A percentile compares a stretch with the other conserved stretches of the same genome.
Conservation (phyloP, 2,113 vertebrate genomes). For the Clupea harengus region DNA sequence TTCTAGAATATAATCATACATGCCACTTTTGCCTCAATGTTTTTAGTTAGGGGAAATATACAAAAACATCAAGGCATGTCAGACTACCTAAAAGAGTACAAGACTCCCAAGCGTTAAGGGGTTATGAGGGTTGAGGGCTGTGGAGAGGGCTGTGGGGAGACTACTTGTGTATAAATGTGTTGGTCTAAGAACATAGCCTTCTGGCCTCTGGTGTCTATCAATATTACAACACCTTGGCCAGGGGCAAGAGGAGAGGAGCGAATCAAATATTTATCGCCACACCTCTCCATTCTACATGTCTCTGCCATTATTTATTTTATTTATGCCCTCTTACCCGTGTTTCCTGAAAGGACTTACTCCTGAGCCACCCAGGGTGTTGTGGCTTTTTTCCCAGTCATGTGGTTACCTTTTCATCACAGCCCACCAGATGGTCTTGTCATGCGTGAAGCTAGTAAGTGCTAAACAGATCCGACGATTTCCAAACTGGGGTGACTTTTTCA, state of each 20-base stretch:
- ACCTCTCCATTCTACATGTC: slow-evolving; percentile 36
- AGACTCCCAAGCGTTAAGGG: too few species aligned
- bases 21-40: too few species aligned
- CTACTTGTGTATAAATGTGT: slow-evolving; percentile 22
- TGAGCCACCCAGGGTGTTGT: not conserved
- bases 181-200: slow-evolving; percentile 36
- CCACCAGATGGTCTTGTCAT: not conserved
- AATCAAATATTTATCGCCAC: slow-evolving; percentile 65
- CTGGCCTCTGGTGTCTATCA: slow-evolving; percentile 57
- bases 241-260: slow-evolving; percentile 45
- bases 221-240: slow-evolving; percentile 57
- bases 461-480: not conserved
- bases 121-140: too few species aligned
- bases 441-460: not conserved
- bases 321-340: not conserved
- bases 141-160: not conserved
- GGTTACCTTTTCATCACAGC: not conserved
- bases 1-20: too few species aligned
- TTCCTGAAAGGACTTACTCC: slow-evolving; percentile 7
- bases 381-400: not conserved
- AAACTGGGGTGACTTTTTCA: not conserved
- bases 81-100: too few species aligned
- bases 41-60: too few species aligned
- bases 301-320: slow-evolving; percentile 13
- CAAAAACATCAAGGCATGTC: too few species aligned